These are phyloP conservation scores for Seira musarum DNA, from an alignment of 2,888 invertebrate genomes.

Conservation along the genomic window DNA sequence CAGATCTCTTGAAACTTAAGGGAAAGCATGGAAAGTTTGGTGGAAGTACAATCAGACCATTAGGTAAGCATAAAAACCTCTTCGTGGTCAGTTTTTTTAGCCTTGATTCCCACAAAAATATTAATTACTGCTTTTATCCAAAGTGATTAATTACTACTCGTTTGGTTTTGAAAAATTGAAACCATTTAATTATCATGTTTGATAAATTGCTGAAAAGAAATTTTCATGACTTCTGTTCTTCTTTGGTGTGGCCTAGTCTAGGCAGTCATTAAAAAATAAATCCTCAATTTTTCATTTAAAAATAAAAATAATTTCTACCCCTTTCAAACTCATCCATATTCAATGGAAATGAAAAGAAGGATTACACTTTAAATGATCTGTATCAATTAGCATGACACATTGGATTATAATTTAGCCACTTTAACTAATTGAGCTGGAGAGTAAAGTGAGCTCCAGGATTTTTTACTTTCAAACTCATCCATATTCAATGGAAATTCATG, in stretches of 20 bases:
- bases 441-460: background rate
- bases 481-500: no score
- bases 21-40: conserved; percentile 59
- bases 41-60: conserved; percentile 66
- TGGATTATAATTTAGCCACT: conserved; percentile 59
- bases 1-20: conserved; percentile 62
- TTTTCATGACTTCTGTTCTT: no score
- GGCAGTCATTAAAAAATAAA: no score
- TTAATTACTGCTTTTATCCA: no score
- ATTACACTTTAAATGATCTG: conserved; percentile 56
- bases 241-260: no score
- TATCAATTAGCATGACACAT: conserved; percentile 65
- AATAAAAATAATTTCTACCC: no score
- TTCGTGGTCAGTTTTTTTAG: background rate
- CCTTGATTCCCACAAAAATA: no score
- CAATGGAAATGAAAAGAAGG: no score
- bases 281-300: no score
- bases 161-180: background rate
- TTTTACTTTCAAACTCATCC: no score
- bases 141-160: background rate
- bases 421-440: conserved; percentile 47
- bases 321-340: no score
- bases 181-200: background rate
- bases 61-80: conserved; percentile 62
- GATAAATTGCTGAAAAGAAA: conserved; percentile 22